These are phyloP conservation scores for Leptobrachium ailaonicum DNA, from an alignment of 2,113 vertebrate species.

Conservation along the genomic window DNA sequence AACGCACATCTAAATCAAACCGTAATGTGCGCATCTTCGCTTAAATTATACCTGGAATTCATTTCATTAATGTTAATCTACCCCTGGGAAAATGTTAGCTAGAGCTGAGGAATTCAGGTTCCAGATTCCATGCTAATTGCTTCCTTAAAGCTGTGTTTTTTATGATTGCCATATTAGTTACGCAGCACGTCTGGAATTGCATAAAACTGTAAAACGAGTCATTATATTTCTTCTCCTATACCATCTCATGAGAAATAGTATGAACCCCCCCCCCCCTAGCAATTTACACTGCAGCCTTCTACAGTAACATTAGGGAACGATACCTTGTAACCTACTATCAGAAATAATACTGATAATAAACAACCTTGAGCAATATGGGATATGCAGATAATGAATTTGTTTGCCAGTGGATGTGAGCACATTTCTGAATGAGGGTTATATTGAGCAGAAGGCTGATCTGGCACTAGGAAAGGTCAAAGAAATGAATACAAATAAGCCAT, in stretches of 20 bases:
- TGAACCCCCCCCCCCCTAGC: too few species aligned
- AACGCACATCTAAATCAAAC: not conserved
- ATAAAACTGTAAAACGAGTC: not conserved
- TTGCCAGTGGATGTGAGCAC: slow-evolving; percentile 23
- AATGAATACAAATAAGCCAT: slow-evolving; percentile 45
- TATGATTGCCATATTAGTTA: not conserved
- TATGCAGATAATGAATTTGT: slow-evolving; percentile 31
- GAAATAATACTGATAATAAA: slow-evolving; percentile 30
- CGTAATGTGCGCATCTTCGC: not conserved
- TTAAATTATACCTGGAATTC: slow-evolving; percentile 4
- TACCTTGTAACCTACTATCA: not conserved
- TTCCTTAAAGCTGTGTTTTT: not conserved
- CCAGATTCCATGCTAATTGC: not conserved
- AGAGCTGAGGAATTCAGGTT: not conserved
- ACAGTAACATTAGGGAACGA: not conserved
- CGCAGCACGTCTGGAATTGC: not conserved
- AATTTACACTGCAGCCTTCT: too few species aligned
- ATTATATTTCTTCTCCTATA: too few species aligned
- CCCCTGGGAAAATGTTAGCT: not conserved
- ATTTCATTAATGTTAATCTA: not conserved
- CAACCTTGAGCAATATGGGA: slow-evolving; percentile 1
- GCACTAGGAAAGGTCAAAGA: slow-evolving; percentile 49
- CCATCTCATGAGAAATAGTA: too few species aligned
- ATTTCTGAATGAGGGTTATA: slow-evolving; percentile 28
- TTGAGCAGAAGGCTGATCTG: slow-evolving; percentile 39